Evolutionary conservation across 2,888 invertebrate species (phyloP).

Genomic region (Deilephila porcellus): DNA sequence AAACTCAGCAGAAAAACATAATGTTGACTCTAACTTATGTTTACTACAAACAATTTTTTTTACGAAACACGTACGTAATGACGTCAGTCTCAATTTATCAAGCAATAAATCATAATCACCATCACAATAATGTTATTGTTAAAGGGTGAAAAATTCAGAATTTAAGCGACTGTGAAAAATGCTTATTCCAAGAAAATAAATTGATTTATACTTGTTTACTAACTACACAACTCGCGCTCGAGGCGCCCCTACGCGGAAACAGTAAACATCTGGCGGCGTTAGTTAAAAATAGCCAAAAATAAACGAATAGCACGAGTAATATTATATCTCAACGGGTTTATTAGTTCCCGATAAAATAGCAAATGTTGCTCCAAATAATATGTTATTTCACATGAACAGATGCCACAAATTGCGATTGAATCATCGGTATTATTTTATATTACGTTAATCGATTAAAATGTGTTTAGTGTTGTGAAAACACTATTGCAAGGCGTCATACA

Average conservation of each 20-base stretch:
- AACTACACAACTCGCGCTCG: neutral
- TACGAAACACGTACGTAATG: neutral
- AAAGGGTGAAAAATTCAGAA: constrained; percentile 5
- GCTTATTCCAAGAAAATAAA: constrained; percentile 7
- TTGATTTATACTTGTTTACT: constrained; percentile 22
- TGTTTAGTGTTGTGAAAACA: no score
- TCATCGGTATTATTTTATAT: neutral
- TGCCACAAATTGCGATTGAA: neutral
- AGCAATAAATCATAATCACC: constrained; percentile 8
- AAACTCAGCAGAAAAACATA: no score
- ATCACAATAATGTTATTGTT: constrained; percentile 15
- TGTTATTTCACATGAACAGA: neutral
- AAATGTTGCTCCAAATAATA: neutral
- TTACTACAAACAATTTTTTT: neutral
- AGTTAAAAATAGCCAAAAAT: constrained; percentile 13
- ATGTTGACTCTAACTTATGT: neutral
- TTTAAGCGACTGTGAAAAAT: neutral
- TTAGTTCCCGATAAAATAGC: constrained; percentile 7
- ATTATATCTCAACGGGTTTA: constrained; percentile 14
- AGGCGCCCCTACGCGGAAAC: constrained; percentile 7
- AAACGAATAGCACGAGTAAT: constrained; percentile 17
- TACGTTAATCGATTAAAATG: neutral
- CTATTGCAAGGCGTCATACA: no score
- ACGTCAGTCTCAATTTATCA: constrained; percentile 11
- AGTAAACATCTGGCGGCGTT: constrained; percentile 2